Conservation (phyloP, 2,113 vertebrate species). For the Myodes glareolus region DNA sequence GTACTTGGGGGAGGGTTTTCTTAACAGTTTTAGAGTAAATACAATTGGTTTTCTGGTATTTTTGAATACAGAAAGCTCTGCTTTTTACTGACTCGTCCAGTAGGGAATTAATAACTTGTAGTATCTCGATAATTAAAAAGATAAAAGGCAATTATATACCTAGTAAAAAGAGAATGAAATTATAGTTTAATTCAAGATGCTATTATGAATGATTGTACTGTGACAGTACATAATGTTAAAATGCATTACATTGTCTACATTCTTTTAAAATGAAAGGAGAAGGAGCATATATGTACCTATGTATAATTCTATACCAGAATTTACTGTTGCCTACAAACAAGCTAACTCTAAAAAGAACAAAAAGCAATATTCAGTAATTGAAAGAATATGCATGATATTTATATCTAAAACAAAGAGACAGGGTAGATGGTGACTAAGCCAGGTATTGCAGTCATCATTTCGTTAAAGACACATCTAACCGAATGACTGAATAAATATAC, state of each 20-base stretch:
- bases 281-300: background rate
- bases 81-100: background rate
- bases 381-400: background rate
- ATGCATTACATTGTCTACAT: background rate
- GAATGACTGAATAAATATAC: background rate
- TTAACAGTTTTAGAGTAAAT: background rate
- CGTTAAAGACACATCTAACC: too few relatives aligned
- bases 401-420: background rate
- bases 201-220: background rate
- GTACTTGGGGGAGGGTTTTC: fast-evolving
- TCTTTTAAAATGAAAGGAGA: background rate
- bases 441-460: background rate
- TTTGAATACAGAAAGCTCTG: background rate
- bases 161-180: background rate
- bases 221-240: background rate
- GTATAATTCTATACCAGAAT: fast-evolving
- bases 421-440: too few relatives aligned
- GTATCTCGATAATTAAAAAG: background rate
- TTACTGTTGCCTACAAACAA: background rate
- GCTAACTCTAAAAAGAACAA: background rate
- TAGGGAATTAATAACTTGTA: background rate
- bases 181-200: background rate
- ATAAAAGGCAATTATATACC: background rate
- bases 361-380: background rate
- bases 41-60: background rate